Evolutionary conservation across 2,113 vertebrate genomes (phyloP), one percentile per base, ranked within the genome.

Genomic region (Furnarius figulus): DNA sequence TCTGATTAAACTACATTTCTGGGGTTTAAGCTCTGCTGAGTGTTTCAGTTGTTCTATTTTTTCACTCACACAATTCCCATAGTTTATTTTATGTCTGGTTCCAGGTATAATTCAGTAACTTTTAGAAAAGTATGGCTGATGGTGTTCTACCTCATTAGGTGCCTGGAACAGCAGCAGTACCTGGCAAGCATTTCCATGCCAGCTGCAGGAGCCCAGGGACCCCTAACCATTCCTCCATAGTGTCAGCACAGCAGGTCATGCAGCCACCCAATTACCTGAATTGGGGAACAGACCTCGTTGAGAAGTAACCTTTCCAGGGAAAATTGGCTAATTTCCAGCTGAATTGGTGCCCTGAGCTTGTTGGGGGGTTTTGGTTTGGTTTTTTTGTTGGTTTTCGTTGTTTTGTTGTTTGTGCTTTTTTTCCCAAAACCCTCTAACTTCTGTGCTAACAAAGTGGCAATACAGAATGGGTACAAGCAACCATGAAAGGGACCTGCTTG

Each of bases 191-290:
- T 84, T 25, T 20, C 56, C 2, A 0, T 42, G 39, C 50, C 88
- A 84, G 68, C 55, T 67, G 68, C 4, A 7, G 73, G 23, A 79
- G 21, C 42, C 27, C 0, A 0, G 35, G 46, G 81, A 94, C 9
- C 6, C 66, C 44, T 59, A 47, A 17, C 7, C 2, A 0, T 15
- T 20, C 13, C 18, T 62, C 42, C 50, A 33, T 0, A 0, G 23
- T 46, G 47, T 46, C 42, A 92, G 75, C 72, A 42, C 50, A 66
- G 72, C 49, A 24, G 31, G 6, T 92, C 50, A 12, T 15, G 30
- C 31, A 58, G 22, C 6, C n/a, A 46, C 58, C 4, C 74, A 40
- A 10, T 49, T 56, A 73, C 33, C 71, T 70, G 49, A 49, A n/a
- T 0, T 65, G 49, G 23, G 25, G 14, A 79, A 49, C 0, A 8